phyloP scores from a whole-genome alignment of 2,797 vertebrate genomes.

The Neopelma chrysocephalum region DNA sequence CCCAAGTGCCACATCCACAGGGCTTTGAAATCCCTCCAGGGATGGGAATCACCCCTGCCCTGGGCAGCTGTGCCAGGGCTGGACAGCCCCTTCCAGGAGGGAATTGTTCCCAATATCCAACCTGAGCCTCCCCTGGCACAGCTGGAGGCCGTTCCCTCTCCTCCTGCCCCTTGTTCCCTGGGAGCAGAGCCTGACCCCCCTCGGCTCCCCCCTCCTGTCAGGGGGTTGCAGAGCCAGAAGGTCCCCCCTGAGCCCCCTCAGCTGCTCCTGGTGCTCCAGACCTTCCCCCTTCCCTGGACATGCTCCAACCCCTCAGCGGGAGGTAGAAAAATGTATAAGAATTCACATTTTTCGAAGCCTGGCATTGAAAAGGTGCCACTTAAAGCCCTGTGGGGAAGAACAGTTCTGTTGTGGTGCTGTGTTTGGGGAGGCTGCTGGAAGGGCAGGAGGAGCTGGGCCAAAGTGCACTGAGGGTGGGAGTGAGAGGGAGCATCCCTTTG shows the following conservation, averaged over 20 bases:
- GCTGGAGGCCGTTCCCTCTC: background rate
- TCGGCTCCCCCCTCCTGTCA: background rate
- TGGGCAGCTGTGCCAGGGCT: too few species aligned
- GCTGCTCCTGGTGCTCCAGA: background rate
- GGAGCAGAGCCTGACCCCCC: too few species aligned
- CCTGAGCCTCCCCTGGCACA: background rate
- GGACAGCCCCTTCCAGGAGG: background rate
- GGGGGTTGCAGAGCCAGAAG: background rate
- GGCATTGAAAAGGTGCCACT: background rate
- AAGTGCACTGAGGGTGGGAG: background rate
- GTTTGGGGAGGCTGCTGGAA: background rate
- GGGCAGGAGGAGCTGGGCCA: background rate
- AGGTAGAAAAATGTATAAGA: too few species aligned
- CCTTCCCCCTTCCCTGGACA: background rate
- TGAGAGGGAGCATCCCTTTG: fast-evolving
- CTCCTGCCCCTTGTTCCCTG: background rate
- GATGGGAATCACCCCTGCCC: background rate
- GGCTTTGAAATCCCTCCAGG: background rate
- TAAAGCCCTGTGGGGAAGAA: background rate
- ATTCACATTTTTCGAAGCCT: background rate
- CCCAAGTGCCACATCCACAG: background rate
- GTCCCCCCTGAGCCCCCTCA: background rate
- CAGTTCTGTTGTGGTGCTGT: fast-evolving
- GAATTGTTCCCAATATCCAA: background rate
- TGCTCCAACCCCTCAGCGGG: background rate